Conservation (phyloP, 1,140 invertebrate genomes). For the Eriosoma lanigerum region DNA sequence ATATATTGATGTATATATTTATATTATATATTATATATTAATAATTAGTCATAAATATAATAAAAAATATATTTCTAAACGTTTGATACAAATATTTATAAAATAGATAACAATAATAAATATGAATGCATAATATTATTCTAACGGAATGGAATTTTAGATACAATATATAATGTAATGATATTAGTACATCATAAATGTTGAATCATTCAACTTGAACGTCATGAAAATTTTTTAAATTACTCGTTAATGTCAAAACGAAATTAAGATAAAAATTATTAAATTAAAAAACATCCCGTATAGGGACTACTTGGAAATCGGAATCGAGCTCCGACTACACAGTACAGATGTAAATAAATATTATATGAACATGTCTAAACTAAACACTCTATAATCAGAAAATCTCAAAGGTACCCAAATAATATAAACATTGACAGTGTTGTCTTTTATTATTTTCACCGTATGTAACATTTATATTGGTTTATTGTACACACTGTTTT, state of each 20-base stretch:
- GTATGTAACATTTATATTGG: neutral
- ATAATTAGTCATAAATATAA: too few species aligned
- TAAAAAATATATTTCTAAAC: neutral
- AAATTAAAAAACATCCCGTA: too few species aligned
- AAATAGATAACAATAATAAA: neutral
- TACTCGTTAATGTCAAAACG: neutral
- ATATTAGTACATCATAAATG: too few species aligned
- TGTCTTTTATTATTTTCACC: neutral
- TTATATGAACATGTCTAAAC: neutral
- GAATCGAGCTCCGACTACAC: neutral
- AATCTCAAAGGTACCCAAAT: conserved; percentile 17
- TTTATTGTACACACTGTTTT: conserved; percentile 11
- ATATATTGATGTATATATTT: too few species aligned
- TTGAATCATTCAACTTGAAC: too few species aligned
- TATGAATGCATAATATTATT: neutral
- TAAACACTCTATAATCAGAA: conserved; percentile 16
- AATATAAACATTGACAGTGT: conserved; percentile 40
- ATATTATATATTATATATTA: too few species aligned
- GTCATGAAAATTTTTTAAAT: too few species aligned
- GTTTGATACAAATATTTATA: neutral
- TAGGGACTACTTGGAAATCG: neutral
- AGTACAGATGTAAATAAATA: neutral
- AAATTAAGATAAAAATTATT: neutral
- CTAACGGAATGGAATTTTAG: neutral
- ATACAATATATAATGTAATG: neutral